Percentiles rank a stretch among this genome's conserved stretches.
Conservation (phyloP, 2,113 vertebrate genomes). For the Turnix velox region DNA sequence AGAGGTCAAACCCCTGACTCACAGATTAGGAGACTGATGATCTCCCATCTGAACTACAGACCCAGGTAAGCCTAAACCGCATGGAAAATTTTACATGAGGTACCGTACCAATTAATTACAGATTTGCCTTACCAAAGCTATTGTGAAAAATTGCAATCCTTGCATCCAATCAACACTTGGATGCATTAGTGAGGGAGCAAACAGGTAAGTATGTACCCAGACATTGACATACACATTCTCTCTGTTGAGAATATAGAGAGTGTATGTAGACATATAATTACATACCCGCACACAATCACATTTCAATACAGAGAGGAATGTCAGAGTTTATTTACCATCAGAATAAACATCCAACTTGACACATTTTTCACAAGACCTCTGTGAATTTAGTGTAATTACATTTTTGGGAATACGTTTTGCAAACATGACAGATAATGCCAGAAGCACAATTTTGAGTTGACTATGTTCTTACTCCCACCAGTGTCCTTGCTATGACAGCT, state of each 20-base stretch:
- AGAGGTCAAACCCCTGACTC: no score
- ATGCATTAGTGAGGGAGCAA: background rate
- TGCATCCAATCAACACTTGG: background rate
- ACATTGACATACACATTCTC: background rate
- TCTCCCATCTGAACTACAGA: no score
- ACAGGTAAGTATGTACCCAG: background rate
- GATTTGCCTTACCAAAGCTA: background rate
- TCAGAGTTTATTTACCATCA: background rate
- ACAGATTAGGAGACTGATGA: no score
- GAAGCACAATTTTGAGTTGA: conserved; percentile 20
- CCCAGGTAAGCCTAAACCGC: background rate
- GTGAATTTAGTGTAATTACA: conserved; percentile 27
- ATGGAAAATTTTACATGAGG: background rate
- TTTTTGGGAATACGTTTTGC: conserved; percentile 8
- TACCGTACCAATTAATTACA: background rate
- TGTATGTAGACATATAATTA: background rate
- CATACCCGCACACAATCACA: background rate
- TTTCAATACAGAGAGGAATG: background rate
- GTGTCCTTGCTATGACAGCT: conserved; percentile 46
- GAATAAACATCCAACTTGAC: conserved; percentile 11
- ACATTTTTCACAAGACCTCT: conserved; percentile 16
- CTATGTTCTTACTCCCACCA: conserved; percentile 3
- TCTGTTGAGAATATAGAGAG: background rate
- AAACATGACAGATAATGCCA: conserved; percentile 1
- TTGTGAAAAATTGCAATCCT: background rate